Conservation (phyloP, 2,113 vertebrate genomes). For the Anoura caudifer region DNA sequence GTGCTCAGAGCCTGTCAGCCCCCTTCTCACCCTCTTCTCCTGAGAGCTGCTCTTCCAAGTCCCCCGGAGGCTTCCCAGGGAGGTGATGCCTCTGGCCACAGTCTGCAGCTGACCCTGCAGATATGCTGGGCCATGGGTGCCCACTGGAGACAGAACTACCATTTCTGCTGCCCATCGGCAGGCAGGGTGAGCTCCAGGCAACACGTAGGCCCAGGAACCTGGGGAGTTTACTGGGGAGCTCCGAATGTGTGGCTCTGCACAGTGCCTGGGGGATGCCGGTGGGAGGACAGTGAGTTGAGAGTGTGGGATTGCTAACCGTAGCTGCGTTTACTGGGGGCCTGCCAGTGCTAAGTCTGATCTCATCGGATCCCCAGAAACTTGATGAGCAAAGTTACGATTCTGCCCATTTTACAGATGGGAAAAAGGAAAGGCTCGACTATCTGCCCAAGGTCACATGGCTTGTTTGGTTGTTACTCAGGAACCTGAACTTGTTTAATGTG, state of each 20-base stretch:
- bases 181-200: not conserved
- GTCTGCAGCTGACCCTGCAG: not conserved
- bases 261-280: not conserved
- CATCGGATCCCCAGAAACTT: not conserved
- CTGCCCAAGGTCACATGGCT: not conserved
- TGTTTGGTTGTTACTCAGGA: not conserved
- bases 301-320: no score
- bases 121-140: no score
- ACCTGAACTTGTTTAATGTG: not conserved
- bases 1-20: rapidly evolving
- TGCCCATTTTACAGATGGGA: not conserved
- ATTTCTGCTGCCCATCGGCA: not conserved
- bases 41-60: not conserved
- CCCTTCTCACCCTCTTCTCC: not conserved
- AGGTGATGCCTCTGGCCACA: not conserved
- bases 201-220: not conserved
- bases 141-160: not conserved
- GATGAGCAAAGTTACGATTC: not conserved
- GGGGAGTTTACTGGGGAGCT: not conserved
- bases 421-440: not conserved
- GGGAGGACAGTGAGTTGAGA: not conserved
- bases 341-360: not conserved
- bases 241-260: no score
- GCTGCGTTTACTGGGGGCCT: not conserved
- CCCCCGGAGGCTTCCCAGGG: not conserved